Evolutionary conservation across 1,140 invertebrate species (phyloP), one percentile per base, ranked within the genome.

Genomic region (Yoshiicerus persimilis): DNA sequence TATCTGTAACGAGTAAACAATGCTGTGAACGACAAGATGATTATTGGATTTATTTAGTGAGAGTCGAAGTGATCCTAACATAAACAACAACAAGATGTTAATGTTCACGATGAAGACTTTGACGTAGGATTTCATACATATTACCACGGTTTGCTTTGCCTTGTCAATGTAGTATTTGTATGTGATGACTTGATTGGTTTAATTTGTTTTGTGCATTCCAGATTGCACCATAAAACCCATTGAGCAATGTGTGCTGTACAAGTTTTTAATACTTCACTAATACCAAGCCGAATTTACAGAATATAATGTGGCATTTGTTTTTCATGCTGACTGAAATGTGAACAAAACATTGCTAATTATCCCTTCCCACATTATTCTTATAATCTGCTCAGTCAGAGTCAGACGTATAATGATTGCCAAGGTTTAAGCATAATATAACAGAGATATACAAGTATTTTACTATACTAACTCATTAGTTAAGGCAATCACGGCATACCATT

Each of bases 281-380:
- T 80, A 80, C 34, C 34, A 80, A 9, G 5, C n/a, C 30, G 32
- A 16, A 80, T 80, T 38, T 34, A 36, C 20, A 38, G 32, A 11
- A 20, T 4, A 23, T 80, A 38, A 16, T 80, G 2, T 16, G 11
- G 11, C n/a, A 56, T 4, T 20, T 34, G 2, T 80, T 38, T 80
- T 80, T 36, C 75, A 20, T 32, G 5, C 34, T 80, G 27, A 32
- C 25, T 70, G 27, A 70, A 70, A 70, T 25, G 66, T 34, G 32
- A 80, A 80, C 75, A 80, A 80, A 80, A 80, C 75, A 80, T 34
- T 80, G 75, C 75, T 80, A 80, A 80, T 80, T 80, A 80, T 80
- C 75, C 70, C 70, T 77, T 77, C 70, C 75, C 75, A 80, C 75
- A 80, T 80, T 80, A 8, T 20, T 36, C 13, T 23, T 23, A 66